These are phyloP conservation scores for Nasonia oneida DNA, from an alignment of 2,888 invertebrate species.

Conservation along the genomic window DNA sequence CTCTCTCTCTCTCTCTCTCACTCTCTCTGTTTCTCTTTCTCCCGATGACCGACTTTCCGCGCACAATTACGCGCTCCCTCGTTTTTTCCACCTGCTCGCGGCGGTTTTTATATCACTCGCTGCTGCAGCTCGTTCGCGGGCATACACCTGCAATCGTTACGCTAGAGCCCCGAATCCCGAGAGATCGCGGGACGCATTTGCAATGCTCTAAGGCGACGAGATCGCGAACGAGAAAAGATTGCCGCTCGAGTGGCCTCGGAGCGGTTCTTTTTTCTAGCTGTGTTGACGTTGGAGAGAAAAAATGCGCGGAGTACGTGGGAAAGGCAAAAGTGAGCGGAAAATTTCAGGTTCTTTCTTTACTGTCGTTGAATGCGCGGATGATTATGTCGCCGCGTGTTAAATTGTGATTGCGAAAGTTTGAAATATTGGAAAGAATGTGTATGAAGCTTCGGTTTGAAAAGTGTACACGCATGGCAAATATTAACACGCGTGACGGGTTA, in stretches of 20 bases:
- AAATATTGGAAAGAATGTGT: neutral
- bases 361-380: neutral
- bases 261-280: neutral
- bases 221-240: neutral
- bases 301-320: neutral
- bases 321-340: conserved; percentile 5
- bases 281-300: neutral
- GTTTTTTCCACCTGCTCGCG: neutral
- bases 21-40: conserved; percentile 26
- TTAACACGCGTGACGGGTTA: neutral
- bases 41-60: conserved; percentile 51
- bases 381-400: neutral
- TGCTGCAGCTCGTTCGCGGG: neutral
- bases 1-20: no score
- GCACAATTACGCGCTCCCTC: conserved; percentile 48
- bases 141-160: neutral
- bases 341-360: neutral
- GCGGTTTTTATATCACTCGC: conserved; percentile 5
- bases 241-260: conserved; percentile 2
- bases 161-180: conserved; percentile 30
- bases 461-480: neutral
- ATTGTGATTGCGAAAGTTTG: neutral
- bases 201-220: conserved; percentile 20
- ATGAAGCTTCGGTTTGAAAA: neutral
- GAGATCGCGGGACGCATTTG: conserved; percentile 33